phyloP scores from a whole-genome alignment of 2,113 vertebrate species.

The Drymodes brunneopygia region DNA sequence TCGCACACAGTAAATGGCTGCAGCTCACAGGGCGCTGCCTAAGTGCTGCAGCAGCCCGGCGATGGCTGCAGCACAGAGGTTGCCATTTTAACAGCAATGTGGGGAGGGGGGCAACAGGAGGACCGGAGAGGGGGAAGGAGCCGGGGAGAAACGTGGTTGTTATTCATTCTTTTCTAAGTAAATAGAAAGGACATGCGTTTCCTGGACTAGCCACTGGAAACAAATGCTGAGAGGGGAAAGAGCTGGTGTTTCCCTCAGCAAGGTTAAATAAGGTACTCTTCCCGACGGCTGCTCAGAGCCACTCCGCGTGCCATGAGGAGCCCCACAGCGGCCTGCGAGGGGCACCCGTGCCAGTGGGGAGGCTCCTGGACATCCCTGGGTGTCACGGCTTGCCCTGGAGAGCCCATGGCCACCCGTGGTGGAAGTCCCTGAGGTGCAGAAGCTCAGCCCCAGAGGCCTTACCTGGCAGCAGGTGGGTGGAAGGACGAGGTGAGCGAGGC shows the following conservation, averaged over 20 bases:
- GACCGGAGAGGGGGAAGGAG: neutral
- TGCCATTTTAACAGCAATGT: neutral
- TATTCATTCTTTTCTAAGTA: slow-evolving; percentile 53
- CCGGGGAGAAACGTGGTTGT: neutral
- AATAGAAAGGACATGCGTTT: slow-evolving; percentile 53
- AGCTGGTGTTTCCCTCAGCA: slow-evolving; percentile 8
- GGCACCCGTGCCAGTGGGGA: rapidly evolving
- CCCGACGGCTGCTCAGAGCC: rapidly evolving
- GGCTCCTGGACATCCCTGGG: rapidly evolving
- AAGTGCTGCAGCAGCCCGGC: slow-evolving; percentile 22
- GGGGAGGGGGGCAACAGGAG: neutral
- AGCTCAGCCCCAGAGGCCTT: neutral
- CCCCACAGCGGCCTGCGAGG: rapidly evolving
- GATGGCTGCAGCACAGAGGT: slow-evolving; percentile 14
- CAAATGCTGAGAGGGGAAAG: slow-evolving; percentile 28
- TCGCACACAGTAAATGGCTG: slow-evolving; percentile 48
- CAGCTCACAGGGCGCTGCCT: neutral
- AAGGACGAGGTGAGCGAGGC: too few species aligned
- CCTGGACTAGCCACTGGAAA: slow-evolving; percentile 51
- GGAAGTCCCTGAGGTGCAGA: neutral
- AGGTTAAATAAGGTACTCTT: slow-evolving; percentile 55
- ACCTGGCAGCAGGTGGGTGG: rapidly evolving
- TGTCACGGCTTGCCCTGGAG: rapidly evolving
- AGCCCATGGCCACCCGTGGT: rapidly evolving
- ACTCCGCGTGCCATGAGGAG: too few species aligned